These are phyloP conservation scores for Allochrocebus solatus DNA, from an alignment of 2,797 vertebrate genomes.

Conservation along the genomic window DNA sequence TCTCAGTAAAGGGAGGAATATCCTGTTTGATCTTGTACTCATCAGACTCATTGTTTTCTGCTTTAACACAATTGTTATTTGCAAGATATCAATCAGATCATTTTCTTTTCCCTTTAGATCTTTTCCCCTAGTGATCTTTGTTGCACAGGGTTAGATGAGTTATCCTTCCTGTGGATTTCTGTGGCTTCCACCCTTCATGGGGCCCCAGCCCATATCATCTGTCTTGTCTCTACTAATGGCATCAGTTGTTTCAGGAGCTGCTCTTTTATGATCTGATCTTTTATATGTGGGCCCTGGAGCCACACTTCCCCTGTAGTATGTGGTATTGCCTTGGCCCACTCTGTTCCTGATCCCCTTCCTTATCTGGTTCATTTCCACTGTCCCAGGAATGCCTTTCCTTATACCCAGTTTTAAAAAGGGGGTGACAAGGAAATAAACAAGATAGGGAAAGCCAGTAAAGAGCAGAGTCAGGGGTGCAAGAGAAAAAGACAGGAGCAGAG, in stretches of 20 bases:
- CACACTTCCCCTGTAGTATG: no score
- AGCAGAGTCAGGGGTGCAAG: neutral
- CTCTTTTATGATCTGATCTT: neutral
- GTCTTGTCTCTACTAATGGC: neutral
- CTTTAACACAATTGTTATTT: neutral
- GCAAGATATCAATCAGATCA: neutral
- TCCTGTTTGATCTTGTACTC: neutral
- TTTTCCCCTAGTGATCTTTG: neutral
- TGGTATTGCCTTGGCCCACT: neutral
- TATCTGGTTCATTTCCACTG: neutral
- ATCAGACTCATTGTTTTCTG: neutral
- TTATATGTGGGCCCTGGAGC: neutral
- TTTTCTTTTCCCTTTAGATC: neutral
- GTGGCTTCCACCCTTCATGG: neutral
- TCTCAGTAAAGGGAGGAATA: neutral
- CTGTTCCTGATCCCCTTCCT: neutral
- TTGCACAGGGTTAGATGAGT: neutral
- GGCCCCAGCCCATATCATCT: neutral
- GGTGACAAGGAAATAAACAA: neutral
- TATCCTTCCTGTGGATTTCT: neutral
- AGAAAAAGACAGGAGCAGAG: neutral
- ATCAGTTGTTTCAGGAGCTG: neutral
- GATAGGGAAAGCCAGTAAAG: neutral
- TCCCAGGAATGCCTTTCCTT: neutral
- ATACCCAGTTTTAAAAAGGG: neutral